Evolutionary conservation across 2,888 invertebrate genomes (phyloP).

Genomic region (Cinara cedri): DNA sequence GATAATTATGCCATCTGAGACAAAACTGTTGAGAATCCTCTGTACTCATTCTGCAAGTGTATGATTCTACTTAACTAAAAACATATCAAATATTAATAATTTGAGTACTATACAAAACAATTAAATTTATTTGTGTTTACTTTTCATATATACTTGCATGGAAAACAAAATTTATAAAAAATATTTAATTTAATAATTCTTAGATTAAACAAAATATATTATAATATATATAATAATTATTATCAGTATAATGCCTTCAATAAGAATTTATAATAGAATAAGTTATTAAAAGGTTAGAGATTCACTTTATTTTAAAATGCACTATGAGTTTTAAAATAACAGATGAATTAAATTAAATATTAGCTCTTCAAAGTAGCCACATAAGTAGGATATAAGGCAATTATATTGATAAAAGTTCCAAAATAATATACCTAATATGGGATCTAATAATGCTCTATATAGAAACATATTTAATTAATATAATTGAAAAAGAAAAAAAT

Average conservation of each 20-base stretch:
- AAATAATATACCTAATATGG: conserved; percentile 9
- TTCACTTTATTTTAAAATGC: too few species aligned
- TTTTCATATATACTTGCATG: not conserved
- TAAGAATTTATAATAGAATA: not conserved
- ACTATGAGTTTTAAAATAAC: not conserved
- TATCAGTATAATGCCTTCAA: not conserved
- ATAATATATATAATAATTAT: conserved; percentile 1
- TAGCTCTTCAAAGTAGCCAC: not conserved
- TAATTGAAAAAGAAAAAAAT: not conserved
- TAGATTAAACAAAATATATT: too few species aligned
- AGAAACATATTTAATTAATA: conserved; percentile 18
- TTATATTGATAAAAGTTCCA: conserved; percentile 15
- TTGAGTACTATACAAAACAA: not conserved
- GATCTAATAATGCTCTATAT: conserved; percentile 5
- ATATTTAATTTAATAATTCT: not conserved
- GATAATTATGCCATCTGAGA: conserved; percentile 84
- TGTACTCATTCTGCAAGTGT: conserved; percentile 63
- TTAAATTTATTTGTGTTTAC: not conserved
- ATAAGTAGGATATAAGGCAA: conserved; percentile 10
- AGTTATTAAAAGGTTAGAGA: too few species aligned
- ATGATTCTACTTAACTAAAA: conserved; percentile 36
- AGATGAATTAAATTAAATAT: not conserved
- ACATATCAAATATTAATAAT: not conserved
- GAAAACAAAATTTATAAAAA: not conserved
- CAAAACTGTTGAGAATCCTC: conserved; percentile 79